Percentiles rank a stretch among this genome's conserved stretches.
Conservation (phyloP, 2,797 vertebrate species). For the Enteromius trimaculatus region DNA sequence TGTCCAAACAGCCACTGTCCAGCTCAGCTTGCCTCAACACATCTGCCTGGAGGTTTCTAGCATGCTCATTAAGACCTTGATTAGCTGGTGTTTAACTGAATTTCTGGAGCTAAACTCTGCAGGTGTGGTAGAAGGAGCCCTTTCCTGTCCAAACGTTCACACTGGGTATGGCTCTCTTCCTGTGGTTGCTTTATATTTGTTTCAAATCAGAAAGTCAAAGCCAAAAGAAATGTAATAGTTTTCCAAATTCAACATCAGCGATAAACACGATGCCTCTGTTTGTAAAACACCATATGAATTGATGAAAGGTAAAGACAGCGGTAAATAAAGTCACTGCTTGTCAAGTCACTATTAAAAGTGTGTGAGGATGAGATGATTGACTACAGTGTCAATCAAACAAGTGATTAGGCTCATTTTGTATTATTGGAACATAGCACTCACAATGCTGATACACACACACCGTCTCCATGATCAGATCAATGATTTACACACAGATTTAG, state of each 20-base stretch:
- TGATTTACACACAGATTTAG: not conserved
- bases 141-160: not conserved
- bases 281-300: not conserved
- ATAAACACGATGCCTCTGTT: not conserved
- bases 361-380: not conserved
- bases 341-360: not conserved
- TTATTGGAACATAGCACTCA: not conserved
- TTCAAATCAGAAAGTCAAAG: not conserved
- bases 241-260: not conserved
- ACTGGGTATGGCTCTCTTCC: not conserved
- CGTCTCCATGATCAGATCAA: not conserved
- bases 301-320: not conserved
- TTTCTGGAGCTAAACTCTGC: not conserved
- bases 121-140: not conserved
- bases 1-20: not conserved
- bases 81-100: not conserved
- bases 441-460: not conserved
- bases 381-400: not conserved
- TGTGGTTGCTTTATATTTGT: not conserved
- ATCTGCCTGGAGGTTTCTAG: not conserved
- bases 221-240: not conserved
- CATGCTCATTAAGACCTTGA: not conserved
- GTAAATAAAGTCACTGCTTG: not conserved
- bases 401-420: not conserved
- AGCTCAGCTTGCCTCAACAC: not conserved